Evolutionary conservation across 2,113 vertebrate genomes (phyloP).

Genomic region (Seriola quinqueradiata): DNA sequence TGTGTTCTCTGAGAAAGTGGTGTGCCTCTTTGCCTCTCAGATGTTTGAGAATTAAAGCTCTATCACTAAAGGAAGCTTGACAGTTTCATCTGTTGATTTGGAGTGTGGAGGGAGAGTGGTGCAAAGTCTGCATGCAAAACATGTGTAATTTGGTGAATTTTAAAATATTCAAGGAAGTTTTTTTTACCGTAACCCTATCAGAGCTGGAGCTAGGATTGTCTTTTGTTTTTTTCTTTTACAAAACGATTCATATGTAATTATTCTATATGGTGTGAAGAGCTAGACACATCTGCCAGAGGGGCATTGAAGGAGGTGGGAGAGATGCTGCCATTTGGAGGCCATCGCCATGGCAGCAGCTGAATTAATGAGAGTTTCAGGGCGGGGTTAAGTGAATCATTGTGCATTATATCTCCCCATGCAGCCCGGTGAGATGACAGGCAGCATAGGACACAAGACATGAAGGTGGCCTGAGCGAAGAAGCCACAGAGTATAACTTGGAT

Average conservation of each 20-base stretch:
- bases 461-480: slow-evolving; percentile 15
- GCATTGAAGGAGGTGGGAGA: slow-evolving; percentile 35
- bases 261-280: slow-evolving; percentile 16
- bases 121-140: neutral
- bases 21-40: slow-evolving; percentile 37
- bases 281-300: slow-evolving; percentile 28
- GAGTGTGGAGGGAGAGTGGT: neutral
- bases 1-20: slow-evolving; percentile 37
- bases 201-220: neutral
- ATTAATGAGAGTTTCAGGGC: slow-evolving; percentile 69
- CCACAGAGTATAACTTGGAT: neutral
- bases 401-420: slow-evolving; percentile 51
- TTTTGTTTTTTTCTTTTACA: neutral
- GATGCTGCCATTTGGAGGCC: slow-evolving; percentile 62
- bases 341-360: slow-evolving; percentile 77
- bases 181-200: neutral
- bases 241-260: neutral
- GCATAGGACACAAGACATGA: slow-evolving; percentile 13
- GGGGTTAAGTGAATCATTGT: slow-evolving; percentile 68
- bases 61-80: slow-evolving; percentile 10
- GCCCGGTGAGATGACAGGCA: slow-evolving; percentile 27
- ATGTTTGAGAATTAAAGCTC: slow-evolving; percentile 45
- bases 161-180: neutral
- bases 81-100: slow-evolving; percentile 63
- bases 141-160: neutral